Conservation (phyloP, 2,888 invertebrate genomes). For the Caenorhabditis sp. region DNA sequence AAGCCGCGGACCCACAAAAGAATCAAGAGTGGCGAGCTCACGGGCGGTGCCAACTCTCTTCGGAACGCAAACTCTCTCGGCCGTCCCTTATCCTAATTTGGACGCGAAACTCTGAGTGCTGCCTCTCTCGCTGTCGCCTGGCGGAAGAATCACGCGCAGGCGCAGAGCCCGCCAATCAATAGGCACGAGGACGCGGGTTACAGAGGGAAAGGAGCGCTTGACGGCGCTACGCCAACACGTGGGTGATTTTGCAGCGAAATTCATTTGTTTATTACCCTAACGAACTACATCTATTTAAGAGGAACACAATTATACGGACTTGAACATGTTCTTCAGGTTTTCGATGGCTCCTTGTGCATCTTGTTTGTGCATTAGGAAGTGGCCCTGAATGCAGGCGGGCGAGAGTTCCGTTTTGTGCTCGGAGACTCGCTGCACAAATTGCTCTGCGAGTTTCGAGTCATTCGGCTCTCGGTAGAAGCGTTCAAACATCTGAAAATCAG, state of each 20-base stretch:
- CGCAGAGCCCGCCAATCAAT: constrained; percentile 2
- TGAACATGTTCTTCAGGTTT: constrained; percentile 45
- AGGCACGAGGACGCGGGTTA: constrained; percentile 1
- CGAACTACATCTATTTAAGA: constrained; percentile 2
- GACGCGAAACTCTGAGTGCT: constrained; percentile 2
- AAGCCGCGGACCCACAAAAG: background rate
- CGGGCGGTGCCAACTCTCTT: constrained; percentile 1
- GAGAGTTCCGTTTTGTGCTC: constrained; percentile 56
- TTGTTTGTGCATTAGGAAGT: constrained; percentile 73
- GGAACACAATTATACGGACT: constrained; percentile 2
- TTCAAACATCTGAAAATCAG: constrained; percentile 67
- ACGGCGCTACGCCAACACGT: background rate
- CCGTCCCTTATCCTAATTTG: constrained; percentile 1
- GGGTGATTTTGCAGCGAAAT: too few relatives aligned
- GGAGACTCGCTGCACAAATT: constrained; percentile 57
- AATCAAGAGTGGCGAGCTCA: background rate
- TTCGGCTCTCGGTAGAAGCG: constrained; percentile 69
- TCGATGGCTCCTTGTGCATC: constrained; percentile 68
- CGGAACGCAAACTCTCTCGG: background rate
- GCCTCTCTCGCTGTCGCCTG: background rate
- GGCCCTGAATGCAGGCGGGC: constrained; percentile 75
- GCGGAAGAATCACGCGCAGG: constrained; percentile 1
- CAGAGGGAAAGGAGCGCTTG: background rate
- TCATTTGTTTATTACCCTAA: background rate
- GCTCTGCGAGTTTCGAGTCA: constrained; percentile 29